Percentiles rank a stretch among this genome's conserved stretches.
phyloP scores from a whole-genome alignment of 30 jellyfish, hydroid and myxozoan species.

The Aurelia aurita region DNA sequence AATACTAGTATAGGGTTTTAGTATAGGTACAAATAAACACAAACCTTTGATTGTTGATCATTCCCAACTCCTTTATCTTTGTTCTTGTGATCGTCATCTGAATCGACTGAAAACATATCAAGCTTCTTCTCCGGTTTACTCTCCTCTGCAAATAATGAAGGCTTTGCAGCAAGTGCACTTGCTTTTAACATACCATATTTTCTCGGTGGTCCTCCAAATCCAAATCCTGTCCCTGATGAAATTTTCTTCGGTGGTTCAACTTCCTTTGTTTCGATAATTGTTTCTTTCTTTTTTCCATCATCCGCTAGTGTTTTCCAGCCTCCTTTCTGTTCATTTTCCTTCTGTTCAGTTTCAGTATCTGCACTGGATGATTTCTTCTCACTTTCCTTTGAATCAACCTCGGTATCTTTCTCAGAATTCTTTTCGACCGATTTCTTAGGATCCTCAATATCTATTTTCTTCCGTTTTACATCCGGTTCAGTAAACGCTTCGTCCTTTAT shows the following conservation, averaged over 20 bases:
- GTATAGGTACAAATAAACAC: no score
- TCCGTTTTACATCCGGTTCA: conserved; percentile 50
- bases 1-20: no score
- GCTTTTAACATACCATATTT: conserved; percentile 40
- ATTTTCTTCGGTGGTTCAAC: conserved; percentile 17
- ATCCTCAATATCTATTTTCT: conserved; percentile 19
- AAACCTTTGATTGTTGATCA: no score
- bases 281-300: not conserved
- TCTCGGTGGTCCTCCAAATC: conserved; percentile 29
- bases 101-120: conserved; percentile 65
- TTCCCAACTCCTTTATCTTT: no score
- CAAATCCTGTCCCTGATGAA: conserved; percentile 46
- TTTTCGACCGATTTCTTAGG: not conserved
- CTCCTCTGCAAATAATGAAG: conserved; percentile 65
- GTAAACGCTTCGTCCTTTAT: not conserved
- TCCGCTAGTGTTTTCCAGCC: conserved; percentile 60
- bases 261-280: not conserved
- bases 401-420: conserved; percentile 9
- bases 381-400: not conserved
- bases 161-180: conserved; percentile 57
- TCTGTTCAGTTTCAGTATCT: not conserved
- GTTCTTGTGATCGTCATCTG: conserved; percentile 13
- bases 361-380: not conserved
- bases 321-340: conserved; percentile 20
- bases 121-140: conserved; percentile 58